Conservation (phyloP, 2,113 vertebrate species). For the Ia io region DNA sequence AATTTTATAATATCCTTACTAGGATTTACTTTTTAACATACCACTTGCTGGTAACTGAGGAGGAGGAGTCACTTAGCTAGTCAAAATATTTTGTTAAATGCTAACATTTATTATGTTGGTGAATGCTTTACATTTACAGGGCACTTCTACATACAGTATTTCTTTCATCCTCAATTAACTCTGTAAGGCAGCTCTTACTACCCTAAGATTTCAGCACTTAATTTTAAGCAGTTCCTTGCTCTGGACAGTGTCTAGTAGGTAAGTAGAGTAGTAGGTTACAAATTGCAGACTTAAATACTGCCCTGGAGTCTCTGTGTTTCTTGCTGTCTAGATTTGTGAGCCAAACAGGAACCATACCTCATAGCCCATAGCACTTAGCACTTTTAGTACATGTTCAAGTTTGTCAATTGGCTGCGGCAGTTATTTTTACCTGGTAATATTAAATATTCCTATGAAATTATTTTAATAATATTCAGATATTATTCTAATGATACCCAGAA, state of each 20-base stretch:
- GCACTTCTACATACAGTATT: neutral
- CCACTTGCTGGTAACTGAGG: neutral
- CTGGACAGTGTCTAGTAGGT: neutral
- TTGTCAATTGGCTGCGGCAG: neutral
- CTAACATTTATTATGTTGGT: neutral
- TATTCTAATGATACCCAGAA: neutral
- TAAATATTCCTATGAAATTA: neutral
- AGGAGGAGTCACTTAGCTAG: neutral
- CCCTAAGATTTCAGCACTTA: neutral
- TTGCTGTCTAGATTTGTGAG: neutral
- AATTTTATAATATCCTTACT: neutral
- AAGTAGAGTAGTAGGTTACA: neutral
- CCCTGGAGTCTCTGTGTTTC: neutral
- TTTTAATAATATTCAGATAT: neutral
- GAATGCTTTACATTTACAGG: neutral
- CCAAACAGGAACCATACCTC: neutral
- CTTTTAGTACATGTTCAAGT: neutral
- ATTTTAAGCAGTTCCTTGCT: neutral
- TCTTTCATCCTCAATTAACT: neutral
- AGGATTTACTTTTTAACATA: neutral
- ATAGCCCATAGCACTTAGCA: too few species aligned
- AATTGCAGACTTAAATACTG: neutral
- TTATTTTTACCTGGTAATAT: neutral
- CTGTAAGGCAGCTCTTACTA: neutral
- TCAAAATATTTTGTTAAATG: neutral